Evolutionary conservation across 35 echinoderm and acorn worm genomes (phyloP), one percentile per base, ranked within the genome.

Genomic region (Holothuria glaberrima): DNA sequence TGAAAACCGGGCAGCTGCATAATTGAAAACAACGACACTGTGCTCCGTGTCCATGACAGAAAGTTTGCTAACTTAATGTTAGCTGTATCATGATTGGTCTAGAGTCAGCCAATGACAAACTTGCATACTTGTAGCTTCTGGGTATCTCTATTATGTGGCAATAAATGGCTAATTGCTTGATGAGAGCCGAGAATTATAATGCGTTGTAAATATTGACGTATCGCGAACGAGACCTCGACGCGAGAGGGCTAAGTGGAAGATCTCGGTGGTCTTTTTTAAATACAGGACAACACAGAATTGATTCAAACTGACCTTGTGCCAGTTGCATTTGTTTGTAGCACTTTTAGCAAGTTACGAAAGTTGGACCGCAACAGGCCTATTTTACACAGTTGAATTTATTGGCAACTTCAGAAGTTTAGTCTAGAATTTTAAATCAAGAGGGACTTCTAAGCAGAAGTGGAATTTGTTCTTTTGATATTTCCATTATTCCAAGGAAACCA

Each of bases 91-190:
- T 71, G 60, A 87, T 87, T 87, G 85, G 85, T 48, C 29, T 18
- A 87, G 30, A 69, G 29, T 87, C 28, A 31, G 31, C 85, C 85
- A 87, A 87, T 87, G 46, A 65, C 60, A 87, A 38, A 87, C 85
- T 87, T 69, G 60, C 65, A 54, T 87, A 59, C 85, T 69, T 69
- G 85, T 87, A 87, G 85, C 85, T 71, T 87, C n/a, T 87, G 85
- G 66, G 60, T 46, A 31, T 71, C 34, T 59, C 85, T 69, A 87
- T 87, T 87, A 87, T 87, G 60, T 87, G 85, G 66, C 60, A 71
- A 87, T 87, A 87, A 71, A 87, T 60, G 44, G 45, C 85, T 87
- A 87, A 87, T 87, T 87, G 85, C n/a, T 87, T 87, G 66, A 87
- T 87, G 85, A 87, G 66, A 46, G 85, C 24, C 19, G 38, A 34